Evolutionary conservation across 1,140 invertebrate genomes (phyloP).

Genomic region (Octopus sinensis): DNA sequence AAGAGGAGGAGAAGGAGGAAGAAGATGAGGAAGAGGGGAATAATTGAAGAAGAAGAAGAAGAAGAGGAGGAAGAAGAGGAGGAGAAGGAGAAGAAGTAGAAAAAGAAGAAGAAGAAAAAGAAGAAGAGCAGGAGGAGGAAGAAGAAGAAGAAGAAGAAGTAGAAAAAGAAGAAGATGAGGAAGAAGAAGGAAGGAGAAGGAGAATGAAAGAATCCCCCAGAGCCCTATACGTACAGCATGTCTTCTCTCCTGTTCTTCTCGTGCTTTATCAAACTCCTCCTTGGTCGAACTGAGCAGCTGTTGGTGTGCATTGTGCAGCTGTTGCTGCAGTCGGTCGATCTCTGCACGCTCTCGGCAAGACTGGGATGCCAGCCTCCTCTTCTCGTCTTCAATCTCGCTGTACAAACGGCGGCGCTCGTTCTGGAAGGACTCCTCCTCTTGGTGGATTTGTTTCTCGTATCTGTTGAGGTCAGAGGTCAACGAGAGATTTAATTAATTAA

Average conservation of each 20-base stretch:
- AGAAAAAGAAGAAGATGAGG: too few species aligned
- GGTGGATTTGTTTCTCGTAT: slow-evolving; percentile 58
- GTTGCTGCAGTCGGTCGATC: slow-evolving; percentile 52
- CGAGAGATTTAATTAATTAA: too few species aligned
- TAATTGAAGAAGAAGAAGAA: too few species aligned
- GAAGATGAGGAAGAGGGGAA: too few species aligned
- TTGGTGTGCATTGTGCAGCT: slow-evolving; percentile 54
- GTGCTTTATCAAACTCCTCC: slow-evolving; percentile 52
- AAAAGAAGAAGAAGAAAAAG: too few species aligned
- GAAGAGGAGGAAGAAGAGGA: accelerated
- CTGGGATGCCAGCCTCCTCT: slow-evolving; percentile 50
- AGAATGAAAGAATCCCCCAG: too few species aligned
- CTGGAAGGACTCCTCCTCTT: slow-evolving; percentile 56
- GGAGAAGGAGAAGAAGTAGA: too few species aligned
- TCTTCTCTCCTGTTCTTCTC: slow-evolving; percentile 55
- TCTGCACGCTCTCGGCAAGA: slow-evolving; percentile 51
- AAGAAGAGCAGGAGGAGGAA: too few species aligned
- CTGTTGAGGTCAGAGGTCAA: slow-evolving; percentile 23
- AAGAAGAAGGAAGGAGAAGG: too few species aligned
- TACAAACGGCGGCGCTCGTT: slow-evolving; percentile 53
- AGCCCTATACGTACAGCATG: slow-evolving; percentile 43
- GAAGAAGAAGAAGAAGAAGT: too few species aligned
- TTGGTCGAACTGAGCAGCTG: slow-evolving; percentile 52
- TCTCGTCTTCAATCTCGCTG: slow-evolving; percentile 56
- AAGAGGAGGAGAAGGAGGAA: too few species aligned